Percentiles rank a stretch among this genome's conserved stretches.
Conservation (phyloP, 2,797 vertebrate species). For the Syngnathus rostellatus region DNA sequence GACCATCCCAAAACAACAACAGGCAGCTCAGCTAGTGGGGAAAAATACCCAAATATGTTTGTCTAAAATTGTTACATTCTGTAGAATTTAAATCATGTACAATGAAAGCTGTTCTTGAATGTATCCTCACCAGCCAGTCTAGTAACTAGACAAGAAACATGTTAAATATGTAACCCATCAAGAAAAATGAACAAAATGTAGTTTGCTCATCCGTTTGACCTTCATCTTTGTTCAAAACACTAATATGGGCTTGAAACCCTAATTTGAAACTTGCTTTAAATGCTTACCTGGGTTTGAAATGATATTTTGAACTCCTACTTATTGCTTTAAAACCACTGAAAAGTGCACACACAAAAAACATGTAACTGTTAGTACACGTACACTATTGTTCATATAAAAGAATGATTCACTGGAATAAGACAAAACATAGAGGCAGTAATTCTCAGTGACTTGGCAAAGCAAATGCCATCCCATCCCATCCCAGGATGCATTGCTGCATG, state of each 20-base stretch:
- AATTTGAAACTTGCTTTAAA: no score
- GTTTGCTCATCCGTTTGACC: not conserved
- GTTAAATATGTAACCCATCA: not conserved
- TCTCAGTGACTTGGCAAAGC: constrained; percentile 43
- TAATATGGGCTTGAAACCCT: no score
- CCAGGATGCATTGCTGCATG: constrained; percentile 60
- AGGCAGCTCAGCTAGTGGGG: constrained; percentile 27
- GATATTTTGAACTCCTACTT: no score
- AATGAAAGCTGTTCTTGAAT: not conserved
- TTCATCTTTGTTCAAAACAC: not conserved
- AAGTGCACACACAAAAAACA: not conserved
- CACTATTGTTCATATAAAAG: no score
- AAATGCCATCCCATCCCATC: constrained; percentile 54
- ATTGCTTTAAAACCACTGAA: not conserved
- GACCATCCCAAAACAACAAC: constrained; percentile 55
- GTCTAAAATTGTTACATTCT: not conserved
- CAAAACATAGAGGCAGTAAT: constrained; percentile 2
- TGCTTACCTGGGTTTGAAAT: no score
- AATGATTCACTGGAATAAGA: not conserved
- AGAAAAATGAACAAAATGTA: not conserved
- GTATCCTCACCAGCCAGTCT: not conserved
- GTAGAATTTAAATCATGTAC: not conserved
- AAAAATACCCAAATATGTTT: constrained; percentile 52
- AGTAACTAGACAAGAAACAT: not conserved
- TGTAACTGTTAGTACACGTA: not conserved